Percentiles rank a stretch among this genome's conserved stretches.
phyloP scores from a whole-genome alignment of 2,113 vertebrate species.

The Fregata magnificens region DNA sequence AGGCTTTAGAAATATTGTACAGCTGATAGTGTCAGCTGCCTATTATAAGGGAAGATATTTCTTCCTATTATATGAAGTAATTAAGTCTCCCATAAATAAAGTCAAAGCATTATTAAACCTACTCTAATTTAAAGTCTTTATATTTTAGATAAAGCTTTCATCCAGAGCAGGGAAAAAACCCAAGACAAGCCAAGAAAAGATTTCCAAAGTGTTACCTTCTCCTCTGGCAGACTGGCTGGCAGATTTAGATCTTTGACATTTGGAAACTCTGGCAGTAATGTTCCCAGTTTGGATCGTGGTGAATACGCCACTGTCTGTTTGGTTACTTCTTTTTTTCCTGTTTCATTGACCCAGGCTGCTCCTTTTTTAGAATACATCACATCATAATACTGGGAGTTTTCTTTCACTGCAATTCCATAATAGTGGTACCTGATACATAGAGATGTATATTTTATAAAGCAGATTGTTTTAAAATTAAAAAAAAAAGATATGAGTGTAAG shows the following conservation, averaged over 20 bases:
- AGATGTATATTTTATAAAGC: constrained; percentile 10
- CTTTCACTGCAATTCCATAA: constrained; percentile 98
- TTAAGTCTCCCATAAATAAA: constrained; percentile 31
- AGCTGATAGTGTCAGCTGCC: background rate
- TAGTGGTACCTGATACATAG: constrained; percentile 91
- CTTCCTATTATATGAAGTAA: background rate
- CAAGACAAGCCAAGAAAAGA: constrained; percentile 30
- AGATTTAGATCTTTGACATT: constrained; percentile 99
- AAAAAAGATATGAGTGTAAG: background rate
- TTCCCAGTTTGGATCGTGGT: constrained; percentile 98
- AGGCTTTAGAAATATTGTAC: background rate
- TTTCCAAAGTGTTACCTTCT: constrained; percentile 91
- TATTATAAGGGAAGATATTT: background rate
- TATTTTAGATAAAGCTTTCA: constrained; percentile 18
- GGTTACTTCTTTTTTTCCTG: constrained; percentile 98
- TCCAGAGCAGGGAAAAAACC: background rate
- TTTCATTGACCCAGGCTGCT: constrained; percentile 98
- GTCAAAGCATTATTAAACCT: constrained; percentile 22
- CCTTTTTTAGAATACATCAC: constrained; percentile 99
- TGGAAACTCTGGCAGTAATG: constrained; percentile 98
- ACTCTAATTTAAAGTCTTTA: background rate
- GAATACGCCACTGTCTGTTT: constrained; percentile 99
- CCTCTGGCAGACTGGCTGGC: constrained; percentile 95
- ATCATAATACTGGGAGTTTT: constrained; percentile 97
- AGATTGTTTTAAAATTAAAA: background rate